Base-by-base conservation (phyloP, 2,888 invertebrate genomes). In the Tetragonula carbonaria region DNA sequence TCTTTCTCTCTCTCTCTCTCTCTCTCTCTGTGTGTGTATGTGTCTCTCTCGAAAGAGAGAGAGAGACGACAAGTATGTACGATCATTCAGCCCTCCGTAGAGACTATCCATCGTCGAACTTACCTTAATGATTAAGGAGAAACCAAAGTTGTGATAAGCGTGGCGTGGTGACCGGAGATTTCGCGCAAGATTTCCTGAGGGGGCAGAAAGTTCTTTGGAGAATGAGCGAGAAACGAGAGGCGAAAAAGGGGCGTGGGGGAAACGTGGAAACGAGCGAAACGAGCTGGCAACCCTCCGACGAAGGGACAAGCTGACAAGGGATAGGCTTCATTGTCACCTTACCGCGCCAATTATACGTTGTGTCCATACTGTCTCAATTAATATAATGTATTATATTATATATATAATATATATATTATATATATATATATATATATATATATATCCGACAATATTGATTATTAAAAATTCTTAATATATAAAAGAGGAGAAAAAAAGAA, bases 381-480 rank as follows among this genome's bases (percentile, higher is more conserved):
- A 92, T 92, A 88, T 77, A 93, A 93, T 94, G 93, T 93, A 94
- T 93, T 93, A 93, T 93, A 94, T 85, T 87, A 87, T 85, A 86
- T 93, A 93, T 94, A 93, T 93, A 94, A 93, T 92, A 93, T 93
- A 93, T 80, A 77, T 86, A 82, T n/a, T 68, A 91, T 92, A n/a
- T 68, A 91, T 92, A 28, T 28, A 23, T 28, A 28, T 92, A 93
- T 65, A 65, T 68, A 68, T 93, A 94, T 93, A 84, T 87, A 87
- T 84, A 88, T 94, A 94, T 93, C 92, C 92, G 93, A 94, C 93
- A 94, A 94, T 94, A 94, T 94, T 94, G 93, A 94, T 94, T 93
- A 94, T 94, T 94, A 94, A 94, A 83, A 93, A 93, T 93, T 94
- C 94, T 94, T 93, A 93, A 93, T 94, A 94, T 92, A 93, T 92